Percentiles rank a stretch among this genome's conserved stretches.
phyloP scores from a whole-genome alignment of 2,113 vertebrate species.

The Heterotilapia buettikoferi region DNA sequence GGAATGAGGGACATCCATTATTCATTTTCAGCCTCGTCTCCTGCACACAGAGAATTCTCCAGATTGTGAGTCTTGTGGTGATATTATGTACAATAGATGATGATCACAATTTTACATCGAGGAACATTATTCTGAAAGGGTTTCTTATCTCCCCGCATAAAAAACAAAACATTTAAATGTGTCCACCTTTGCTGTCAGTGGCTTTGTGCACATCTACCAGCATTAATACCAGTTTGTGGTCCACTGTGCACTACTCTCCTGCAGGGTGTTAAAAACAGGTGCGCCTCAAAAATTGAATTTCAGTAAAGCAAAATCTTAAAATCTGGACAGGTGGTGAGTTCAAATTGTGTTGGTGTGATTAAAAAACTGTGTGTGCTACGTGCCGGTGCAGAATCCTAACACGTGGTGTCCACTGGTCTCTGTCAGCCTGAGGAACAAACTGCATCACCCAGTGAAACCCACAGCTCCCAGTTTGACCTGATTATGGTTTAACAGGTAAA shows the following conservation, averaged over 20 bases:
- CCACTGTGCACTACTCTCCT: neutral
- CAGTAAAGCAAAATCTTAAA: too few relatives aligned
- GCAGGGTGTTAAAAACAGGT: too few relatives aligned
- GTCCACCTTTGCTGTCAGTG: neutral
- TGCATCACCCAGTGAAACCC: too few relatives aligned
- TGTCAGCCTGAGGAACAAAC: too few relatives aligned
- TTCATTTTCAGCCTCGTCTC: neutral
- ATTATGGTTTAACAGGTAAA: too few relatives aligned
- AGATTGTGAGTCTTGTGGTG: neutral
- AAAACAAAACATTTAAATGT: neutral
- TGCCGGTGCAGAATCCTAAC: too few relatives aligned
- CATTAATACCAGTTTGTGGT: neutral
- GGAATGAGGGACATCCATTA: rapidly evolving
- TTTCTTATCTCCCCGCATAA: neutral
- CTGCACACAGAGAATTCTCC: neutral
- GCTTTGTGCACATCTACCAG: neutral
- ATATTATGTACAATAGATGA: neutral
- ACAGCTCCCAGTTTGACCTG: too few relatives aligned
- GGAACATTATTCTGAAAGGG: neutral
- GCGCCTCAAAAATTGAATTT: too few relatives aligned
- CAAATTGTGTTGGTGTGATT: too few relatives aligned
- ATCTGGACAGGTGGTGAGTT: too few relatives aligned
- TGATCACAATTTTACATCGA: rapidly evolving
- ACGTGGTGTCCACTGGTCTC: too few relatives aligned
- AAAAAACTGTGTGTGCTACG: too few relatives aligned